Base-by-base conservation (phyloP, 1,140 invertebrate genomes). In the Drosophila sp. region DNA sequence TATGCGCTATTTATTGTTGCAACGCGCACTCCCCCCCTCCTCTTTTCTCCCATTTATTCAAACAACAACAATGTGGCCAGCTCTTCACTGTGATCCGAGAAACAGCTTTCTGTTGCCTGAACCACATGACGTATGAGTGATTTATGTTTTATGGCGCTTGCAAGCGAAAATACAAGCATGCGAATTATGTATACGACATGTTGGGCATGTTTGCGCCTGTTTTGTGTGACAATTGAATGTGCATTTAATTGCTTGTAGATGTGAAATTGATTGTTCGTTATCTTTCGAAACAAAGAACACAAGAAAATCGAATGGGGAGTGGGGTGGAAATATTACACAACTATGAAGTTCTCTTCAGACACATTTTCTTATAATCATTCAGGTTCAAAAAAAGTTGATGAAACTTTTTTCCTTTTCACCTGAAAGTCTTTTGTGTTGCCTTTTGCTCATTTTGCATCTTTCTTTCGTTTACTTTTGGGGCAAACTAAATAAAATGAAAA, bases 111-210 rank as follows among this genome's bases (percentile, higher is more conserved):
- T 85, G 81, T 25, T 54, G 27, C 32, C 65, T 78, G 77, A 77
- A 86, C 81, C 77, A 72, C 82, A 76, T 86, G 83, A 82, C 83
- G 79, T 79, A 77, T 87, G 79, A 87, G 79, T 87, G 83, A 87
- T 87, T 87, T 87, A 79, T 87, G 78, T 81, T 67, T 50, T 60
- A 50, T 55, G 60, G 55, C 40, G 27, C 62, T n/a, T 58, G 29
- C 57, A 61, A 35, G 41, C 54, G 66, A 60, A 68, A 65, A 60
- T 65, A 64, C 64, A 56, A 63, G 68, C 58, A 55, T 40, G 64
- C 5, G 73, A 62, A 87, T 82, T 76, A 77, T 76, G 75, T 70
- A 87, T 74, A 70, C 67, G 76, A 50, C 76, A 82, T 74, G 72
- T 50, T 50, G 44, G 3, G 7, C 23, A 50, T 50, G 44, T 10